Evolutionary conservation across 2,797 vertebrate species (phyloP), one percentile per base, ranked within the genome.

Genomic region (Setipinna tenuifilis): DNA sequence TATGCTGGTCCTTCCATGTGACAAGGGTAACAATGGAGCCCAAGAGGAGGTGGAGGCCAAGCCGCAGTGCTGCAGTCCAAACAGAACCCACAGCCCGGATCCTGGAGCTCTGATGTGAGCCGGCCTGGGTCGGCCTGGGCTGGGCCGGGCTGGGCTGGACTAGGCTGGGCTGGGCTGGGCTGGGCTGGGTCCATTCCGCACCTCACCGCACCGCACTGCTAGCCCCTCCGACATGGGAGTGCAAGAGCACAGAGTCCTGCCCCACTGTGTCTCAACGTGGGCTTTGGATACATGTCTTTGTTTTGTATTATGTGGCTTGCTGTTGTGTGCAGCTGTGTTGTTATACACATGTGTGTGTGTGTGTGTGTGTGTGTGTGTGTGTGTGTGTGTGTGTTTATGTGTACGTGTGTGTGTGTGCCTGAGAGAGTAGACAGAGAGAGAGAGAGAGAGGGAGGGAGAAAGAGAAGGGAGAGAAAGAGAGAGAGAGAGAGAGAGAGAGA

Each of bases 41-140:
- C 17, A 78, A n/a, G 80, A 83, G 78, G 44, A 71, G 78, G 28
- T 78, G 41, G 71, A 82, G 84, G 83, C 28, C n/a, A 85, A 85
- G 80, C 84, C 9, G 28, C 71, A 84, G 82, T 81, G 82, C 85
- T 88, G 83, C 80, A 86, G 87, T 85, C 83, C 54, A 61, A 57
- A 88, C 86, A 83, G 83, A 88, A 89, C 54, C 48, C 83, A 80
- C 84, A 85, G 35, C 31, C 35, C 83, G 78, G 83, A 89, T 84
- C 84, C 71, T 85, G 87, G 50, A 62, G 71, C 84, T 84, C 86
- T 14, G 50, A 54, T 9, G 50, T 10, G 14, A 10, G 50, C 50
- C 10, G 46, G 46, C 3, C 10, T 54, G 50, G 7, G 7, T 5
- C 0, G 9, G 1, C 3, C 14, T 9, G 1, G 50, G 50, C 14